phyloP scores from a whole-genome alignment of 2,888 invertebrate genomes.

The Tupiocoris notatus region DNA sequence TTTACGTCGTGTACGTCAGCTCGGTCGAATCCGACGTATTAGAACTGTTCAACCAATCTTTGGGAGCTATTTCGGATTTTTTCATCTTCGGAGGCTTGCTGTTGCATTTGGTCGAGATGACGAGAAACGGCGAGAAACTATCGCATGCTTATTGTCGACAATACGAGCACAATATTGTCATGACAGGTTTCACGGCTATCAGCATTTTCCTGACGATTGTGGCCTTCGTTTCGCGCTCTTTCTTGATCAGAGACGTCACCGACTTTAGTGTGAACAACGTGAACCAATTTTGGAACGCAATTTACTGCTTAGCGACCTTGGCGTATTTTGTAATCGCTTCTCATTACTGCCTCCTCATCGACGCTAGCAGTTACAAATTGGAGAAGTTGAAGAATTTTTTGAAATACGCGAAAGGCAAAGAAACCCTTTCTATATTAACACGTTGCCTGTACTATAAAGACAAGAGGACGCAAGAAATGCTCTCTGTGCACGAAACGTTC shows the following conservation, averaged over 20 bases:
- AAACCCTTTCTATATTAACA: background rate
- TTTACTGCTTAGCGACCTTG: background rate
- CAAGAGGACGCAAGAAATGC: background rate
- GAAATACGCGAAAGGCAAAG: background rate
- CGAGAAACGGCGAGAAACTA: background rate
- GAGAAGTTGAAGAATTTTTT: background rate
- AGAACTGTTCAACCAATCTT: background rate
- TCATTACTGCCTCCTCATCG: background rate
- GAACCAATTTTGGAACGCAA: background rate
- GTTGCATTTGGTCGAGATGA: background rate
- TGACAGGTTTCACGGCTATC: background rate
- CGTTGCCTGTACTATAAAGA: background rate
- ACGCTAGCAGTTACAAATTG: background rate
- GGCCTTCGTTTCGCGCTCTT: background rate
- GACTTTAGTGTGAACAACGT: background rate
- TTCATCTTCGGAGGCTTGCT: background rate
- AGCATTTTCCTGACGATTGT: background rate
- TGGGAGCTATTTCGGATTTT: background rate
- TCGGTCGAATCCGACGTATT: background rate
- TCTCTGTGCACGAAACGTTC: background rate
- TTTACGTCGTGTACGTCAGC: background rate
- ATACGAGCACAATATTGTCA: background rate
- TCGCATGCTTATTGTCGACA: background rate
- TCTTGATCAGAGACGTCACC: background rate
- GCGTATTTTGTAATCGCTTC: conserved; percentile 1